These are phyloP conservation scores for Lepidurus couesii DNA, from an alignment of 1,140 invertebrate species.

Conservation along the genomic window DNA sequence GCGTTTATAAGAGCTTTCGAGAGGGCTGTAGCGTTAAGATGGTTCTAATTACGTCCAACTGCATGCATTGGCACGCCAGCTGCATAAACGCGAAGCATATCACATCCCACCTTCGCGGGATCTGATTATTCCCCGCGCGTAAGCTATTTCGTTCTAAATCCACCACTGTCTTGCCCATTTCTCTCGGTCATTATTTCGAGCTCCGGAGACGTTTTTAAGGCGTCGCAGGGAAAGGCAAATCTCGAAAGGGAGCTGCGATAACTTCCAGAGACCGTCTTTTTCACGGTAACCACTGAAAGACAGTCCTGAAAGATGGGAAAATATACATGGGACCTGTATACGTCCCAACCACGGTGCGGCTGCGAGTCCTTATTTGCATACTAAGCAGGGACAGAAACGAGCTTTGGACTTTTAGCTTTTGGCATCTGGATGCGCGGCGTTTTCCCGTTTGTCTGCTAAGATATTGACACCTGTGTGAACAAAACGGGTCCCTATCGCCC, in stretches of 20 bases:
- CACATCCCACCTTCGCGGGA: not conserved
- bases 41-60: not conserved
- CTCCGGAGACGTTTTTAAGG: not conserved
- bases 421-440: not conserved
- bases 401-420: not conserved
- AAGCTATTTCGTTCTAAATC: not conserved
- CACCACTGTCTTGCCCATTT: not conserved
- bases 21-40: not conserved
- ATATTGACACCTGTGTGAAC: slow-evolving; percentile 18
- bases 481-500: not conserved
- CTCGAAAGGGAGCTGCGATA: not conserved
- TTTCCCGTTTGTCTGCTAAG: slow-evolving; percentile 9
- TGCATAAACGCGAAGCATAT: not conserved
- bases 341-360: not conserved
- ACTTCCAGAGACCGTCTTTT: not conserved
- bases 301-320: not conserved
- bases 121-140: slow-evolving; percentile 9
- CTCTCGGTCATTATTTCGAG: not conserved
- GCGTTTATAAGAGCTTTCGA: no score
- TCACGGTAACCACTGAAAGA: not conserved
- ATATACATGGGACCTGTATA: not conserved
- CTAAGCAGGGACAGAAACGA: not conserved
- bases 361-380: not conserved
- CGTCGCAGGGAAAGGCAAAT: not conserved
- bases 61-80: not conserved